phyloP scores from a whole-genome alignment of 2,888 invertebrate species.

The Ariolimax columbianus region DNA sequence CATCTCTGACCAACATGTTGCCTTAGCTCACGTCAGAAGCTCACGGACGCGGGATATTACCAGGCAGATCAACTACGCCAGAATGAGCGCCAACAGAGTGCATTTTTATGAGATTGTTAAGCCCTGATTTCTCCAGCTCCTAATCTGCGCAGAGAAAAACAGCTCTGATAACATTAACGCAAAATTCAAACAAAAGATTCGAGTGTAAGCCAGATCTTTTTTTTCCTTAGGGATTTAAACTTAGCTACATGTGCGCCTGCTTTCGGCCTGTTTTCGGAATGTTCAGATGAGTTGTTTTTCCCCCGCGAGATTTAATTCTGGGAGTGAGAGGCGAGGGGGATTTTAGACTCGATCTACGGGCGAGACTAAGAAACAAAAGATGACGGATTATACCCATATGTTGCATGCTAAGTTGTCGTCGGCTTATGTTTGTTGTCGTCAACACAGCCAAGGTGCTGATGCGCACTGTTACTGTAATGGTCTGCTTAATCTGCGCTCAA shows the following conservation, averaged over 20 bases:
- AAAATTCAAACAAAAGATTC: neutral
- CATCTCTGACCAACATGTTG: neutral
- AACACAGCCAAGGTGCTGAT: neutral
- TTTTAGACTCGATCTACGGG: neutral
- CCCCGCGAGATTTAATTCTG: neutral
- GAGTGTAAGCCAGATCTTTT: neutral
- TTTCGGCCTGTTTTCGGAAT: neutral
- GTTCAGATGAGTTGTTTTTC: neutral
- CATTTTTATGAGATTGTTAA: neutral
- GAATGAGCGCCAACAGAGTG: neutral
- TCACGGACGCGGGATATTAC: neutral
- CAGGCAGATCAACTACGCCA: neutral
- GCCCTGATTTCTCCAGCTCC: neutral
- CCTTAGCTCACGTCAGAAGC: neutral
- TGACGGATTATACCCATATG: neutral
- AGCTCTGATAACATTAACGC: neutral
- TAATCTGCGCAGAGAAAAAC: neutral
- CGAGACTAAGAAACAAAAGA: neutral
- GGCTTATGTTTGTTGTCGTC: neutral
- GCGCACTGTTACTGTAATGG: neutral
- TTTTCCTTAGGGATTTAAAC: neutral
- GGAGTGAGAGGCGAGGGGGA: neutral
- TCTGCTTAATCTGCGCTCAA: neutral
- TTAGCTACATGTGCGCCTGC: neutral
- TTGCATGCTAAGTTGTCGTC: neutral